Conservation (phyloP, 1,140 invertebrate species). For the Eciton burchellii region DNA sequence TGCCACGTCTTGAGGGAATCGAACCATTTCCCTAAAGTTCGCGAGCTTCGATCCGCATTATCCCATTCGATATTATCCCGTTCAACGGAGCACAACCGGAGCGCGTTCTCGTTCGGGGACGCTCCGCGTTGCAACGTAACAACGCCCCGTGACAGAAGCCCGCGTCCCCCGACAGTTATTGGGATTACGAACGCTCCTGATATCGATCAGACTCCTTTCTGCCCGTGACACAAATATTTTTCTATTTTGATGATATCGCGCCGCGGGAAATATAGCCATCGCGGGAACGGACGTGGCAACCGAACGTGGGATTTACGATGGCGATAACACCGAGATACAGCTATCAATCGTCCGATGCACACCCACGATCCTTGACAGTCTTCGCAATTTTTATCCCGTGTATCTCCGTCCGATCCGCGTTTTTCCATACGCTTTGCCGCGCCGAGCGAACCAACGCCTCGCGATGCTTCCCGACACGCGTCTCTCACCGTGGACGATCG, state of each 20-base stretch:
- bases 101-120: neutral
- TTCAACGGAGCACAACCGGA: neutral
- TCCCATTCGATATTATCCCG: conserved; percentile 34
- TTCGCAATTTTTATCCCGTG: conserved; percentile 51
- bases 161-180: conserved; percentile 30
- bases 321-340: conserved; percentile 51
- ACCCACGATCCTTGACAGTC: conserved; percentile 41
- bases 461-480: neutral
- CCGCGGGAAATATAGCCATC: conserved; percentile 38
- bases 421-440: conserved; percentile 21
- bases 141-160: conserved; percentile 18
- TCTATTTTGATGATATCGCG: conserved; percentile 52
- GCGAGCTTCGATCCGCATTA: conserved; percentile 6
- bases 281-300: conserved; percentile 39
- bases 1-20: neutral
- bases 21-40: conserved; percentile 16
- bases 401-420: conserved; percentile 25
- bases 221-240: conserved; percentile 50
- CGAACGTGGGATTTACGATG: conserved; percentile 50
- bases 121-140: conserved; percentile 3
- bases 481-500: neutral
- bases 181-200: conserved; percentile 37
- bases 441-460: neutral
- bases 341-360: conserved; percentile 53
- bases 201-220: conserved; percentile 52